A percentile compares a stretch with the other conserved stretches of the same genome.
These are phyloP conservation scores for Polydrusus cervinus DNA, from an alignment of 2,888 invertebrate genomes.

Conservation along the genomic window DNA sequence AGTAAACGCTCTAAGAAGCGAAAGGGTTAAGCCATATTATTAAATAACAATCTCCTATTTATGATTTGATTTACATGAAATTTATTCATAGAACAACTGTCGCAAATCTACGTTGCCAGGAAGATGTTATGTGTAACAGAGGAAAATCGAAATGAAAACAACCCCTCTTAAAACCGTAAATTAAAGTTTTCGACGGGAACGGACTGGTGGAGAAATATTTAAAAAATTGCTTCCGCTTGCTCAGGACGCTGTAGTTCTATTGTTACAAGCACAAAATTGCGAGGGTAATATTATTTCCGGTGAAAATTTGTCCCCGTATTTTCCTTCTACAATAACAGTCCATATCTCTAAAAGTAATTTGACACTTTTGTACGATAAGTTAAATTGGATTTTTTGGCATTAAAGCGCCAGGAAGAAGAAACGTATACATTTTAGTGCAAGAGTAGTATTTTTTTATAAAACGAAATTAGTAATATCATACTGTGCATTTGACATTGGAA, in stretches of 20 bases:
- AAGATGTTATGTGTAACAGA: conserved; percentile 43
- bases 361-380: conserved; percentile 51
- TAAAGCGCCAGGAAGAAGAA: conserved; percentile 22
- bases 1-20: conserved; percentile 35
- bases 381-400: conserved; percentile 48
- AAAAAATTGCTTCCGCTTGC: conserved; percentile 53
- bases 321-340: conserved; percentile 48
- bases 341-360: conserved; percentile 51
- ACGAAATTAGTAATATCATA: too few relatives aligned
- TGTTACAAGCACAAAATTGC: conserved; percentile 53
- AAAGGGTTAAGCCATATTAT: conserved; percentile 52
- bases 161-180: conserved; percentile 48
- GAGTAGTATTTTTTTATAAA: background rate
- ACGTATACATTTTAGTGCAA: background rate
- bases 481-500: too few relatives aligned
- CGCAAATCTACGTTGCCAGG: conserved; percentile 40
- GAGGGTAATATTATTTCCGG: conserved; percentile 52
- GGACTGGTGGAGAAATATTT: conserved; percentile 52
- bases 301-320: conserved; percentile 52
- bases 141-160: conserved; percentile 42
- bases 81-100: conserved; percentile 55
- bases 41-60: conserved; percentile 42
- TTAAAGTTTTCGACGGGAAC: conserved; percentile 42
- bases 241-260: conserved; percentile 49
- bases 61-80: conserved; percentile 49